phyloP scores from a whole-genome alignment of 2,113 vertebrate species.

The Pterophyllum scalare region DNA sequence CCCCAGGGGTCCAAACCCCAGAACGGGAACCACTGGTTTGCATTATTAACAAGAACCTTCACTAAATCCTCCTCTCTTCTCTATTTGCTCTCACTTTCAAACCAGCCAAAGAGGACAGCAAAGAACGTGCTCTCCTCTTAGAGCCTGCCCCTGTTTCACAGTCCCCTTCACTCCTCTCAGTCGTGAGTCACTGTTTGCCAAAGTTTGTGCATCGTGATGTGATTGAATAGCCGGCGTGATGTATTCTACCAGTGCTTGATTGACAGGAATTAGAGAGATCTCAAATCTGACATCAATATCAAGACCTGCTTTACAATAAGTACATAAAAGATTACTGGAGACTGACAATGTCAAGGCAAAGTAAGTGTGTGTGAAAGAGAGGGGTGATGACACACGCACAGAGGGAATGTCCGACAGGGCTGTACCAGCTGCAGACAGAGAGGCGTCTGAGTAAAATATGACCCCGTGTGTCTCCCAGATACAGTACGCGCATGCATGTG shows the following conservation, averaged over 20 bases:
- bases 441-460: constrained; percentile 81
- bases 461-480: constrained; percentile 57
- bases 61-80: background rate
- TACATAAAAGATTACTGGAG: constrained; percentile 7
- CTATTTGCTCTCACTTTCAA: constrained; percentile 22
- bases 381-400: constrained; percentile 12
- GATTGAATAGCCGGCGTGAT: constrained; percentile 5
- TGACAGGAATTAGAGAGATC: constrained; percentile 7
- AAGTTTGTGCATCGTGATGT: constrained; percentile 45
- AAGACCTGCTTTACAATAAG: constrained; percentile 10
- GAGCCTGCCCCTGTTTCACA: constrained; percentile 40
- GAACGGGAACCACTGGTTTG: background rate
- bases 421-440: constrained; percentile 75
- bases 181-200: constrained; percentile 49
- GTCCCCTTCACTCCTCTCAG: constrained; percentile 39
- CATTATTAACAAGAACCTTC: background rate
- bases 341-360: background rate
- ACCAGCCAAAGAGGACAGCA: constrained; percentile 26
- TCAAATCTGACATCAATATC: constrained; percentile 15
- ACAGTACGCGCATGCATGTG: constrained; percentile 11
- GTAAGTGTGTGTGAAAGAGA: constrained; percentile 4
- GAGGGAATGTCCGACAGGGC: constrained; percentile 69
- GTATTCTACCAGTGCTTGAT: constrained; percentile 1
- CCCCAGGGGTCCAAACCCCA: background rate
- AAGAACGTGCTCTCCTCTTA: constrained; percentile 14